Evolutionary conservation across 2,797 vertebrate species (phyloP), one percentile per base, ranked within the genome.

Genomic region (Myotis vivesi): DNA sequence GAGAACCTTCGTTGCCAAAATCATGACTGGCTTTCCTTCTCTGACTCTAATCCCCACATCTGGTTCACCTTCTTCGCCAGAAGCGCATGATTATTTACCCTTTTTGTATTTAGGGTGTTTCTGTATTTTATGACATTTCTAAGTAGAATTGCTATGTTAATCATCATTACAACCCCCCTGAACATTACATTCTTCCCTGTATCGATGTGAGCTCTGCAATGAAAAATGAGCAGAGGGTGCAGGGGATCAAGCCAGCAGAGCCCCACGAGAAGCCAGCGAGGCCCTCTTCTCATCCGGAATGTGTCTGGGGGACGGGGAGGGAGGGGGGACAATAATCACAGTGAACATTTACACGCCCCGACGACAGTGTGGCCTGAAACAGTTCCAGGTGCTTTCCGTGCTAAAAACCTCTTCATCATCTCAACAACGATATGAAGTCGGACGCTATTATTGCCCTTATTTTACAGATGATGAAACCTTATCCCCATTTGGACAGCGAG

Each of bases 1-100:
- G 86, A 83, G 88, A 92, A 80, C n/a, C 15, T 81, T 20, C 68
- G 81, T 77, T 94, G 95, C 87, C 94, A 95, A 96, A 93, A 93
- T 71, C 81, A 44, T 80, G 84, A 81, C n/a, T 66, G 85, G 64
- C n/a, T 95, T 72, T 90, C 77, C 92, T 85, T 92, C 87, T 82
- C 1, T 30, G 81, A 87, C 89, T 68, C 62, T 86, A 76, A 85
- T 92, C 84, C 80, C 84, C 77, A 95, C 93, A 96, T 97, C 77
- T 95, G 89, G 91, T 77, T 84, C 33, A 83, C 73, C 66, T 94
- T 92, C 92, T 92, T 72, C 93, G 87, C 82, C 92, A 97, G 79
- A 93, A 94, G 57, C 36, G 11, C 5, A 64, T 25, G 41, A 83
- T 95, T 89, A 75, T 62, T 17, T 79, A 81, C 89, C 57, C 46